Conservation (phyloP, 2,797 vertebrate species). For the Rhincodon typus region DNA sequence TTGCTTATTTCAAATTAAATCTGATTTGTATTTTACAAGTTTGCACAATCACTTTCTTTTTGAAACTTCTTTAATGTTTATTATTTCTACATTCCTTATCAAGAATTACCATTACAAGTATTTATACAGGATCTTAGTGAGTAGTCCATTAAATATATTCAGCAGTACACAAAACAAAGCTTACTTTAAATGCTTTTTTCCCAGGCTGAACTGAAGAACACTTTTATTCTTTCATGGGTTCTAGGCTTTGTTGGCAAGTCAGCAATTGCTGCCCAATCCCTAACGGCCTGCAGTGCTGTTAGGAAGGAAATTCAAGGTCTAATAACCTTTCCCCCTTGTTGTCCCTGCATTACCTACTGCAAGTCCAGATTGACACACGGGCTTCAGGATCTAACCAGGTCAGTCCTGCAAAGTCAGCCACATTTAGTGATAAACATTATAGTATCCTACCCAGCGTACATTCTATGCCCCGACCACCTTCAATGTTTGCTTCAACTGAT, state of each 20-base stretch:
- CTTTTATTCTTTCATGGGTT: background rate
- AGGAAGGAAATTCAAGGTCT: background rate
- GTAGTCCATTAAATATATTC: background rate
- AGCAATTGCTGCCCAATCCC: background rate
- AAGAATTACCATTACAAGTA: background rate
- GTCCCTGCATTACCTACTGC: background rate
- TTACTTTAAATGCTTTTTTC: background rate
- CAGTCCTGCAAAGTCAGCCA: too few species aligned
- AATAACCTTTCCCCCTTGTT: background rate
- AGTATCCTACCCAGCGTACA: too few species aligned
- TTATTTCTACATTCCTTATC: background rate
- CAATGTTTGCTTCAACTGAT: background rate
- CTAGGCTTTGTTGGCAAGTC: background rate
- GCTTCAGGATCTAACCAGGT: too few species aligned
- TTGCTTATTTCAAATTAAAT: background rate
- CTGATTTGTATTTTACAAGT: background rate
- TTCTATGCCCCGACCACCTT: background rate
- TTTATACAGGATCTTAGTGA: background rate
- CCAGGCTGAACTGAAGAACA: background rate
- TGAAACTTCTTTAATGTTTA: background rate
- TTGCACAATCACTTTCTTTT: background rate
- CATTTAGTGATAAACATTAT: too few species aligned
- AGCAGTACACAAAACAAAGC: background rate
- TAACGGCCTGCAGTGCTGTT: background rate
- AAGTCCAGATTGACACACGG: too few species aligned